Evolutionary conservation across 1,140 invertebrate species (phyloP).

Genomic region (Orius insidiosus): DNA sequence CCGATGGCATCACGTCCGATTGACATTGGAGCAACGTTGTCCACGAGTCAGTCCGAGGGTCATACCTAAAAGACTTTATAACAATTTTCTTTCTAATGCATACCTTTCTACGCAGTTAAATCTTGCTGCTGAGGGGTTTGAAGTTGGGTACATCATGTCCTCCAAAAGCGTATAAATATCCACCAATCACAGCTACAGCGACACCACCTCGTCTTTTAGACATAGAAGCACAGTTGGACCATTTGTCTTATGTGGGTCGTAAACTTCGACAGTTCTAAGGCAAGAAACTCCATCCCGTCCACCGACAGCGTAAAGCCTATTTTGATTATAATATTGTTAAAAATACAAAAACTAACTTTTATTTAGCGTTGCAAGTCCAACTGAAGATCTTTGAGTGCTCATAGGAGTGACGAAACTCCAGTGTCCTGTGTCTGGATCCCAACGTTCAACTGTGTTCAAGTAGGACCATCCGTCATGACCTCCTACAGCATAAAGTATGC

Average conservation of each 20-base stretch:
- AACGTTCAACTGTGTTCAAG: constrained; percentile 78
- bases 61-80: constrained; percentile 33
- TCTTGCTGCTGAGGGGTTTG: constrained; percentile 60
- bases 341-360: constrained; percentile 45
- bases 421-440: constrained; percentile 67
- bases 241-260: constrained; percentile 79
- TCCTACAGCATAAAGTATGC: constrained; percentile 83
- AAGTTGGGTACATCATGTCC: constrained; percentile 78
- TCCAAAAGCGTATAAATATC: constrained; percentile 68
- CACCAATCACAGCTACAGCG: constrained; percentile 62
- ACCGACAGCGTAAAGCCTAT: constrained; percentile 74
- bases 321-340: no score
- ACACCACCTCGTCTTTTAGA: constrained; percentile 74
- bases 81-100: background rate
- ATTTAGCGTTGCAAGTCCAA: constrained; percentile 72
- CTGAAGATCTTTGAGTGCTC: constrained; percentile 69
- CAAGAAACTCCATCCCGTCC: constrained; percentile 84
- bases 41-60: constrained; percentile 71
- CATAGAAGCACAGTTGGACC: constrained; percentile 79
- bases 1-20: constrained; percentile 80
- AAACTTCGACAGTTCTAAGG: constrained; percentile 79
- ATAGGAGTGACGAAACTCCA: constrained; percentile 82
- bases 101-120: constrained; percentile 87
- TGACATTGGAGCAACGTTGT: constrained; percentile 68
- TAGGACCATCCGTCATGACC: constrained; percentile 93